Evolutionary conservation across 1,140 invertebrate genomes (phyloP).

Genomic region (Camponotus vicinus): DNA sequence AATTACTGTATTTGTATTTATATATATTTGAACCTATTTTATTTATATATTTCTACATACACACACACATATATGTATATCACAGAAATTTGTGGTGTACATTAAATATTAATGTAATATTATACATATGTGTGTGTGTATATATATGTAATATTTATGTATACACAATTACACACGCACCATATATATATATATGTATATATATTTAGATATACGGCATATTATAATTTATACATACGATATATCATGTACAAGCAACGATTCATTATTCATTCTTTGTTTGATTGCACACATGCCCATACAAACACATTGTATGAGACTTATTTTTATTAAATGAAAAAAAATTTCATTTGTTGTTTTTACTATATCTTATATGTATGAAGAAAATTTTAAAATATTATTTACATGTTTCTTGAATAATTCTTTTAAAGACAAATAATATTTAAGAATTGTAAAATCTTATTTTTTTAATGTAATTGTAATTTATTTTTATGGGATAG

Average conservation of each 20-base stretch:
- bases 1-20: background rate
- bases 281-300: background rate
- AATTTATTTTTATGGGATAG: background rate
- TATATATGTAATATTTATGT: too few relatives aligned
- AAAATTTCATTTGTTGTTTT: background rate
- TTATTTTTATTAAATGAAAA: slow-evolving; percentile 12
- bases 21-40: background rate
- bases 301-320: background rate
- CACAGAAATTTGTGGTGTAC: too few relatives aligned
- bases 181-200: background rate
- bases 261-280: background rate
- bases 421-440: background rate
- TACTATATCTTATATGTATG: slow-evolving; percentile 15
- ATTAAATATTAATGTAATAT: too few relatives aligned
- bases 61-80: background rate
- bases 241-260: background rate
- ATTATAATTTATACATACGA: slow-evolving; percentile 5
- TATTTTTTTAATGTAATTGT: background rate
- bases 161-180: too few relatives aligned
- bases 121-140: too few relatives aligned
- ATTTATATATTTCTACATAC: slow-evolving; percentile 4
- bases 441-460: slow-evolving; percentile 5
- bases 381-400: background rate
- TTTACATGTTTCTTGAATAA: too few relatives aligned
- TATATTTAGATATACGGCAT: background rate